Base-by-base conservation (phyloP, 2,797 vertebrate species). In the Acropternis orthonyx region DNA sequence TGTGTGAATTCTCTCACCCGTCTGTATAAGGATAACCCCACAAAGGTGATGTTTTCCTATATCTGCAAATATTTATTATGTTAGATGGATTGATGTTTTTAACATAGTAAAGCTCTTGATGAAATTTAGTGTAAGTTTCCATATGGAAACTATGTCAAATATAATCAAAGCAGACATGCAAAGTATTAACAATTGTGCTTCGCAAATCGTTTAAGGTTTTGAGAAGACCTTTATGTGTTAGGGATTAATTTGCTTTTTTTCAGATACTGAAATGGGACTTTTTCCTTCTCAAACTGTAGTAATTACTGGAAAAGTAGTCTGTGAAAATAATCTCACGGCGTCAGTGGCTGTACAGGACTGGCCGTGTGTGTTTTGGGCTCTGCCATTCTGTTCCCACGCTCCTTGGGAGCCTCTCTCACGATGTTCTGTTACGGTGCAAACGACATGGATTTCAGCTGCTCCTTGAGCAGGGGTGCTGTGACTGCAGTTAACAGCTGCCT, bases 131-230 rank as follows among this genome's bases (percentile, higher is more conserved):
- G 27, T 63, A 73, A 91, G 76, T 85, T 96, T 96, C 95, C 94
- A 67, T 94, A 93, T 76, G 96, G 95, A 96, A 97, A 96, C 91
- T 96, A 75, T 96, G 94, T 81, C 85, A 78, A 94, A 79, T 49
- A 7, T 95, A 96, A 96, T 85, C 95, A 94, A 63, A 94, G 73
- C 76, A 67, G 89, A 61, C 66, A 49, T 71, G 69, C 79, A 56
- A 59, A 69, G 32, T 52, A 78, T 37, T 88, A 92, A 93, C 76
- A 91, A 6, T 24, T 78, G 48, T 46, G 32, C 43, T 76, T 63
- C 84, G 43, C 63, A 86, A 86, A 82, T 92, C 58, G 72, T 63
- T 48, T 43, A 84, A 55, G 69, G 55, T n/a, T 89, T 80, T 77
- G 78, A 39, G 74, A 65, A 67, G 72, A 52, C 58, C 46, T 78